These are phyloP conservation scores for Ibycter americanus DNA, from an alignment of 2,797 vertebrate genomes.

Conservation along the genomic window DNA sequence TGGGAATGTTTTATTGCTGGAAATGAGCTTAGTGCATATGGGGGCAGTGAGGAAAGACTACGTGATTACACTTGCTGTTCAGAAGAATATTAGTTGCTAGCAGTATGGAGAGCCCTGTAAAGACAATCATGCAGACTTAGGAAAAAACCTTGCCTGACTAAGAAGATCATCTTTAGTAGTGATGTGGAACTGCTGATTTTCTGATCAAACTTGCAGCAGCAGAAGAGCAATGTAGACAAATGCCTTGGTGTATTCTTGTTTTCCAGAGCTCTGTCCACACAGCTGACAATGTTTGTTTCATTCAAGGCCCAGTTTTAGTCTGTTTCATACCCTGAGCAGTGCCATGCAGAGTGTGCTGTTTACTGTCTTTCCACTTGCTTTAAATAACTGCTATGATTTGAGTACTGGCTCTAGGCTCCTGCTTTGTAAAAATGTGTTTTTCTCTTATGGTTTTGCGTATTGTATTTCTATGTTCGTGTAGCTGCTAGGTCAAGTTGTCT, in stretches of 20 bases:
- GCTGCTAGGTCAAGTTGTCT: neutral
- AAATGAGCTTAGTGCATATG: neutral
- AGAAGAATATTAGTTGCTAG: neutral
- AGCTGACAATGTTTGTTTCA: neutral
- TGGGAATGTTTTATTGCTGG: neutral
- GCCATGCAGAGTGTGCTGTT: fast-evolving
- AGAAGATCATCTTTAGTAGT: neutral
- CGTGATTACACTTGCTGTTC: neutral
- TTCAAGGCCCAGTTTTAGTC: neutral
- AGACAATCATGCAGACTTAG: neutral
- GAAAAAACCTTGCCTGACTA: neutral
- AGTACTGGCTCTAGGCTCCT: neutral
- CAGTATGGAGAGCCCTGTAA: neutral
- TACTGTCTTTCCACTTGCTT: neutral
- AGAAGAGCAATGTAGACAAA: neutral
- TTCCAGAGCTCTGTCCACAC: neutral
- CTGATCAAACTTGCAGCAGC: neutral
- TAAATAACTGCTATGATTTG: neutral
- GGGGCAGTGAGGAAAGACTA: neutral
- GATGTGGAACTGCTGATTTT: neutral
- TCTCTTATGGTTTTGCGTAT: neutral
- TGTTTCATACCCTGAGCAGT: neutral
- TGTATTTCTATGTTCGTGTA: neutral
- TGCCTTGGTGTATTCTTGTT: neutral
- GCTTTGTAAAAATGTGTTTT: neutral